Evolutionary conservation across 2,113 vertebrate genomes (phyloP).

Genomic region (Hypomesus transpacificus): DNA sequence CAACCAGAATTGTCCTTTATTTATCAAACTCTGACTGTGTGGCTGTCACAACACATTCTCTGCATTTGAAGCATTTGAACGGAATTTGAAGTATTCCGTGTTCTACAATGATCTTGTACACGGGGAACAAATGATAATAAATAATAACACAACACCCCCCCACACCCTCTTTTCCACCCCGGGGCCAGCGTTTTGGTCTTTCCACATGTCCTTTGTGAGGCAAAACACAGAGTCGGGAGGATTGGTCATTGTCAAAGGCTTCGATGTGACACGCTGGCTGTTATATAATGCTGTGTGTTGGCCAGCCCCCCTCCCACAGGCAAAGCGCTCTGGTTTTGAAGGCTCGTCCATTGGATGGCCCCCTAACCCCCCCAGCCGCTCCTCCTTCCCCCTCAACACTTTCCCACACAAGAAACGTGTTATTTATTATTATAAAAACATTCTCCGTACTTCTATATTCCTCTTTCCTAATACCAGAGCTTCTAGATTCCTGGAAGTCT

Average conservation of each 20-base stretch:
- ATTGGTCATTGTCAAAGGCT: conserved; percentile 65
- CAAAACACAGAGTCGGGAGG: conserved; percentile 66
- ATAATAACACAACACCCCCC: conserved; percentile 25
- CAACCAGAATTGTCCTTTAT: too few species aligned
- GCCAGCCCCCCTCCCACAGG: conserved; percentile 50
- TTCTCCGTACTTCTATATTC: neutral
- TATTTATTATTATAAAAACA: neutral
- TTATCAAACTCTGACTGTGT: too few species aligned
- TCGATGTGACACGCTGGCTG: conserved; percentile 52
- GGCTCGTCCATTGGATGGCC: conserved; percentile 56
- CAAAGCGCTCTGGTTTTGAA: conserved; percentile 53
- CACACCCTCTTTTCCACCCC: neutral
- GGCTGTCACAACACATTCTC: too few species aligned
- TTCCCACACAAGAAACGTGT: too few species aligned
- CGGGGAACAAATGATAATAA: too few species aligned
- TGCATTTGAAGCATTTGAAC: too few species aligned
- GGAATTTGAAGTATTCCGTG: too few species aligned
- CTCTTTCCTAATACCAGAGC: neutral
- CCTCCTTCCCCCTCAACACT: too few species aligned
- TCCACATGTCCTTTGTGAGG: conserved; percentile 54
- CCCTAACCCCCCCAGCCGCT: conserved; percentile 14
- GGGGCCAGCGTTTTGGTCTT: conserved; percentile 53
- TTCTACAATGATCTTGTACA: too few species aligned
- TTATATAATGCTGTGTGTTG: conserved; percentile 51
- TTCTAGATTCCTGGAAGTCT: too few species aligned